These are phyloP conservation scores for Cephalopterus ornatus DNA, from an alignment of 2,113 vertebrate genomes.

Conservation along the genomic window DNA sequence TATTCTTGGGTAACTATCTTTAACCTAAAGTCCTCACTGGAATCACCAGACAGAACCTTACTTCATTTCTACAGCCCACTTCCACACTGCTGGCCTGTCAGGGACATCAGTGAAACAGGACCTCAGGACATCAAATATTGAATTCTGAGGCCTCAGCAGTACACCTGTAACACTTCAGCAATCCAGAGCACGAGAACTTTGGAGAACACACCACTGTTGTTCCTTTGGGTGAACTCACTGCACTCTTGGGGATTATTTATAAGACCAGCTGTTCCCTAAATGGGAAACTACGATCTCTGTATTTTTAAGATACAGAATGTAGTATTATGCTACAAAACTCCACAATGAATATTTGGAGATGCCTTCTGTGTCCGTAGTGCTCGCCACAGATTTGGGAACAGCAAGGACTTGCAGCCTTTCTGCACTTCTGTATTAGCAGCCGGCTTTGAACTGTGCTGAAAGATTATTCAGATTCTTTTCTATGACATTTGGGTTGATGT, in stretches of 20 bases:
- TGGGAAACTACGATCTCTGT: background rate
- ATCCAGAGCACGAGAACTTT: background rate
- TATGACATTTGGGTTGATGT: background rate
- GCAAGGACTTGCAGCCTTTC: background rate
- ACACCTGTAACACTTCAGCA: background rate
- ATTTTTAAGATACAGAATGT: background rate
- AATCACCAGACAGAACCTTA: background rate
- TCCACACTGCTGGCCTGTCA: background rate
- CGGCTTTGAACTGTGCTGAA: background rate
- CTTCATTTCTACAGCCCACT: background rate
- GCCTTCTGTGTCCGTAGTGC: background rate
- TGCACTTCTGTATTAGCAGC: background rate
- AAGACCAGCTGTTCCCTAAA: background rate
- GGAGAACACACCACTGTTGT: background rate
- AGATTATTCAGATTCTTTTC: background rate
- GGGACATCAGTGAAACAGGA: background rate
- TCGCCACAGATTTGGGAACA: background rate
- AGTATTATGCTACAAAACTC: background rate
- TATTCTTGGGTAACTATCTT: background rate
- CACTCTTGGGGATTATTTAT: background rate
- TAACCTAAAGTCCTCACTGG: background rate
- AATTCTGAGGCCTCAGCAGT: background rate
- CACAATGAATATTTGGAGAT: background rate
- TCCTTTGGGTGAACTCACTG: fast-evolving
- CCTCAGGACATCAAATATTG: background rate